Base-by-base conservation (phyloP, 1,140 invertebrate genomes). In the Nixonia krombeini region DNA sequence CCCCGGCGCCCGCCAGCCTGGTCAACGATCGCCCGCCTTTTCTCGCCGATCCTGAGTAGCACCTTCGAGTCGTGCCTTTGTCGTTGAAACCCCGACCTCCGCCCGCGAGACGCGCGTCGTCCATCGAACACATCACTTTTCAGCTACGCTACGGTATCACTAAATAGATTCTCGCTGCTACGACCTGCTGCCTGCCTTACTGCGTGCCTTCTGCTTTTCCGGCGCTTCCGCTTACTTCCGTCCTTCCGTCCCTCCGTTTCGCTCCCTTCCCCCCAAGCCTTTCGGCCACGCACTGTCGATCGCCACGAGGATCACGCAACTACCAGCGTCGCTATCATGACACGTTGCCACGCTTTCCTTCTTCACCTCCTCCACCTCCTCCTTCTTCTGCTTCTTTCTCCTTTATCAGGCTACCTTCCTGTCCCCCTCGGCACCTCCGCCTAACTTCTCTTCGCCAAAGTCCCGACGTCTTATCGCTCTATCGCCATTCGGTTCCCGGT, bases 1-100 rank as follows among this genome's bases (percentile, higher is more conserved):
- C 82, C 82, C 80, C 79, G 78, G 80, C 76, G 74, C 82, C 82
- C 82, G 82, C 82, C 81, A 83, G 81, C 82, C 82, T 84, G 81
- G 70, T 81, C 81, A 81, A 80, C 82, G 75, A 81, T 73, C 70
- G 75, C 70, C 74, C 72, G 67, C 62, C 78, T 75, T 73, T 78
- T 76, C 74, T 72, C 76, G 62, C 72, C 67, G 76, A 74, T 79
- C 70, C 59, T 51, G 62, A 70, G 47, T 67, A 59, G 66, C 70
- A 74, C 62, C 74, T 8, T 2, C 1, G 15, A 50, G 45, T 31
- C 28, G 58, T 52, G 42, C 58, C 67, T 55, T 45, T 70, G 72
- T 75, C 76, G 62, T 66, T 72, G 57, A 72, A 72, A 75, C 74
- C 75, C 80, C 78, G 64, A 75, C 82, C 82, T 74, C 82, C 82